These are phyloP conservation scores for Agapetus fuscipes DNA, from an alignment of 2,888 invertebrate species.

Conservation along the genomic window DNA sequence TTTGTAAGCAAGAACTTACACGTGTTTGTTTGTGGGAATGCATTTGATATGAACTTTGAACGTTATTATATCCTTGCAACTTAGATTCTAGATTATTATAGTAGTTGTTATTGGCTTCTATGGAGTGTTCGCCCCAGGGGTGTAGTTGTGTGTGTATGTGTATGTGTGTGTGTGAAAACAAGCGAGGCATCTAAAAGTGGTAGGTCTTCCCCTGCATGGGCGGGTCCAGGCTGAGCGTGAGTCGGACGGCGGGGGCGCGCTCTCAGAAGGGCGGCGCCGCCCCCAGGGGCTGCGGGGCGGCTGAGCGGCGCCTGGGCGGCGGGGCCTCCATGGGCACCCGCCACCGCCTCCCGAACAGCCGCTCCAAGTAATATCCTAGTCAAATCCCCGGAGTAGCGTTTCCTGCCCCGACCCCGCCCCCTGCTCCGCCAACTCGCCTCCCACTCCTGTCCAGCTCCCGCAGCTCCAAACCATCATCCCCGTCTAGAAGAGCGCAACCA, in stretches of 20 bases:
- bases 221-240: conserved; percentile 5
- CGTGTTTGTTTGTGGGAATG: too few species aligned
- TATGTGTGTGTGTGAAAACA: too few species aligned
- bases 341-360: conserved; percentile 55
- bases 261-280: conserved; percentile 38
- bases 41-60: too few species aligned
- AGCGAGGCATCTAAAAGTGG: neutral
- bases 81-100: too few species aligned
- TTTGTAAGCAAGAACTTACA: too few species aligned
- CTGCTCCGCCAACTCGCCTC: conserved; percentile 29
- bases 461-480: conserved; percentile 48
- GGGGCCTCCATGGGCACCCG: conserved; percentile 34
- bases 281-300: conserved; percentile 30
- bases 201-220: neutral
- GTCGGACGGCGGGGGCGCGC: neutral
- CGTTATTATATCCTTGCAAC: too few species aligned
- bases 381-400: conserved; percentile 50
- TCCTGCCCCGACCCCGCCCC: neutral
- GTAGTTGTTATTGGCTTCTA: too few species aligned
- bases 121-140: too few species aligned
- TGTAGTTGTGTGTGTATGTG: too few species aligned
- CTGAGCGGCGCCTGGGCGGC: conserved; percentile 25
- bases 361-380: conserved; percentile 69
- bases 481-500: conserved; percentile 44
- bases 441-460: conserved; percentile 52